Percentiles rank a stretch among this genome's conserved stretches.
These are phyloP conservation scores for Acronicta psi DNA, from an alignment of 2,888 invertebrate species.

Conservation along the genomic window DNA sequence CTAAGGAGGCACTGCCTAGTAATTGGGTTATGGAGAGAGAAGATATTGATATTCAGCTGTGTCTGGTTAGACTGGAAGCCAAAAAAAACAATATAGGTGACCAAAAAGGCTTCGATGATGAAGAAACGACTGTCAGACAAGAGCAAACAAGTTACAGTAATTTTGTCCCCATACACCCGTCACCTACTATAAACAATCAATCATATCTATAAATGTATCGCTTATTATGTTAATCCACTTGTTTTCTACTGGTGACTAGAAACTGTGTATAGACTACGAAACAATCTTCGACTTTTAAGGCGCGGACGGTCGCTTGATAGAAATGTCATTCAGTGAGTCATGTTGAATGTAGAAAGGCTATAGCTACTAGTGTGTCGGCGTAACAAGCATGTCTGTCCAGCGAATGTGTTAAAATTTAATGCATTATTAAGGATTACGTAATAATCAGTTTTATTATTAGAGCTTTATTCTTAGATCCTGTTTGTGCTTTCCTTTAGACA, in stretches of 20 bases:
- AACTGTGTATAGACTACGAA: conserved; percentile 37
- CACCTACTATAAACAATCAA: not conserved
- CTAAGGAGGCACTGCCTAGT: too few species aligned
- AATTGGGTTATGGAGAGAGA: too few species aligned
- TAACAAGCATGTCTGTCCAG: conserved; percentile 39
- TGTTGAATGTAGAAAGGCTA: conserved; percentile 41
- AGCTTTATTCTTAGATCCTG: too few species aligned
- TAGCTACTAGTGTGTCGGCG: conserved; percentile 30
- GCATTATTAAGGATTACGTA: too few species aligned
- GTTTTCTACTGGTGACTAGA: conserved; percentile 26
- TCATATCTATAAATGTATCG: conserved; percentile 12
- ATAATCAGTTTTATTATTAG: too few species aligned
- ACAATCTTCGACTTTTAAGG: conserved; percentile 48
- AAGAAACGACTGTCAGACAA: too few species aligned
- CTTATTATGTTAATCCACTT: conserved; percentile 34
- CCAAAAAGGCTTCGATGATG: too few species aligned
- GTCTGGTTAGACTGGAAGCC: too few species aligned
- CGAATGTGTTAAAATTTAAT: not conserved
- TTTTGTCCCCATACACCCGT: not conserved
- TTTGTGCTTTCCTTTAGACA: too few species aligned
- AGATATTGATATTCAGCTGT: too few species aligned
- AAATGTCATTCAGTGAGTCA: conserved; percentile 54
- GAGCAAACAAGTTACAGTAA: not conserved
- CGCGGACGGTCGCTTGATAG: conserved; percentile 30
- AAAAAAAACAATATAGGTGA: too few species aligned